A percentile compares a stretch with the other conserved stretches of the same genome.
Evolutionary conservation across 1,140 invertebrate genomes (phyloP).

Genomic region (Batillaria attramentaria): DNA sequence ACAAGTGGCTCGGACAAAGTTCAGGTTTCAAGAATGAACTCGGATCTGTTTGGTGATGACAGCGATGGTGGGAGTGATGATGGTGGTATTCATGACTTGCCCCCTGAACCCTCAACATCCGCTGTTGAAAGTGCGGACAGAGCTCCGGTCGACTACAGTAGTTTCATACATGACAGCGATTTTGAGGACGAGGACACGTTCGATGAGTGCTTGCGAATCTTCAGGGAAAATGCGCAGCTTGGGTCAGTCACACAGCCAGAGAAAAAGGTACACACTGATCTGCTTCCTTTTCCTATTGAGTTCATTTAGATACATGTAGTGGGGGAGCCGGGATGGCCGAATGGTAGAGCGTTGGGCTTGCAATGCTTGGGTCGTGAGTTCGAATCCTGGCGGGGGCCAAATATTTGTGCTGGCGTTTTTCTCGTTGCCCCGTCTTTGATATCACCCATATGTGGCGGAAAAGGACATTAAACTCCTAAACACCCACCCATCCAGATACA

Average conservation of each 20-base stretch:
- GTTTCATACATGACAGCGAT: constrained; percentile 21
- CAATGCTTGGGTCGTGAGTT: too few species aligned
- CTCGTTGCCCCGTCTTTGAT: too few species aligned
- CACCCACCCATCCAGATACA: too few species aligned
- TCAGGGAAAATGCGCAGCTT: constrained; percentile 73
- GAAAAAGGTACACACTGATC: constrained; percentile 55
- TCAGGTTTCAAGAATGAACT: constrained; percentile 52
- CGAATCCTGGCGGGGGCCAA: too few species aligned
- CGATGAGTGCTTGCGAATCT: constrained; percentile 83
- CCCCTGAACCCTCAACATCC: background rate
- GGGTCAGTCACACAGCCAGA: constrained; percentile 20
- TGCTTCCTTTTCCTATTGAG: too few species aligned
- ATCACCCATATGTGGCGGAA: too few species aligned
- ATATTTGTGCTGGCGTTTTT: too few species aligned
- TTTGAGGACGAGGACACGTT: constrained; percentile 76
- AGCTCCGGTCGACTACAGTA: constrained; percentile 14
- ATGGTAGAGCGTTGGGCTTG: too few species aligned
- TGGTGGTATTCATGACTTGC: background rate
- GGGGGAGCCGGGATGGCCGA: too few species aligned
- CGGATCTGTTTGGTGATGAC: constrained; percentile 59
- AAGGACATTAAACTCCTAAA: too few species aligned
- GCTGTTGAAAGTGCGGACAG: constrained; percentile 46
- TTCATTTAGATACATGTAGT: too few species aligned
- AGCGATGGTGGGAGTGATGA: constrained; percentile 48
- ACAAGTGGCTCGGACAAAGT: too few species aligned